Evolutionary conservation across 2,113 vertebrate species (phyloP).

Genomic region (Notarius quadriscutis): DNA sequence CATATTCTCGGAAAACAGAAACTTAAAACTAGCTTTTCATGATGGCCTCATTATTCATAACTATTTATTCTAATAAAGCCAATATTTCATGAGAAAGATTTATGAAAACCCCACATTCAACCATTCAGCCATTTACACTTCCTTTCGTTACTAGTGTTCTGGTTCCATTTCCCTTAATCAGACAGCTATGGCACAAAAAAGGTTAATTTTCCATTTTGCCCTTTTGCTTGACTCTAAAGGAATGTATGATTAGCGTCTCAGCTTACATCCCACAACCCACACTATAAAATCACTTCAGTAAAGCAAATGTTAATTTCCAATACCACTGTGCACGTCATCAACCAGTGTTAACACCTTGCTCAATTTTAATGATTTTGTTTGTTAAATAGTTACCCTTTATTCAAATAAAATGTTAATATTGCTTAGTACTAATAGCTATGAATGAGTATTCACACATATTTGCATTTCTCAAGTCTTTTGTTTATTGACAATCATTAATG

Average conservation of each 20-base stretch:
- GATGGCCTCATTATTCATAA: background rate
- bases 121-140: background rate
- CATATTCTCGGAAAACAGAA: background rate
- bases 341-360: constrained; percentile 9
- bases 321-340: constrained; percentile 9
- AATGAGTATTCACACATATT: constrained; percentile 4
- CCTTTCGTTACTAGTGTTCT: constrained; percentile 25
- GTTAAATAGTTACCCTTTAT: constrained; percentile 2
- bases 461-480: constrained; percentile 10
- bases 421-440: background rate
- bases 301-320: constrained; percentile 20
- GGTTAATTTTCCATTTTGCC: constrained; percentile 50
- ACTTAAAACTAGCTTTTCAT: background rate
- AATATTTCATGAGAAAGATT: constrained; percentile 9
- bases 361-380: background rate
- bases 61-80: background rate
- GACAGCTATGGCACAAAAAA: constrained; percentile 44
- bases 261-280: constrained; percentile 43
- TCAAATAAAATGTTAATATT: background rate
- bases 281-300: constrained; percentile 40
- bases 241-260: constrained; percentile 47
- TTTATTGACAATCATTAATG: constrained; percentile 39
- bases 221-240: constrained; percentile 46
- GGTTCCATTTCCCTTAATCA: constrained; percentile 45
- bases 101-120: constrained; percentile 8